Evolutionary conservation across 2,888 invertebrate genomes (phyloP).

Genomic region (Beris chalybata): DNA sequence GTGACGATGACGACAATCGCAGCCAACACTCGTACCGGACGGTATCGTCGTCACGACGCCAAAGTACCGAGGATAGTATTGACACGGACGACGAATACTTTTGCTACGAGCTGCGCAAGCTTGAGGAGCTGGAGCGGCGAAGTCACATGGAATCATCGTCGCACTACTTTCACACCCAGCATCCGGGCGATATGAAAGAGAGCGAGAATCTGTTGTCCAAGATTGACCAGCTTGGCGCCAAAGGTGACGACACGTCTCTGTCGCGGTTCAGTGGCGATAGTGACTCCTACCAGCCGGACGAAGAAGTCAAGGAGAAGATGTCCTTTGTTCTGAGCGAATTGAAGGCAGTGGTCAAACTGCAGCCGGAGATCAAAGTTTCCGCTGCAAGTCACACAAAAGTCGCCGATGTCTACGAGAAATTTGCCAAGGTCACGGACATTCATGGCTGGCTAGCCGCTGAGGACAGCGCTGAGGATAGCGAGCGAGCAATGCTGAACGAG

Average conservation of each 20-base stretch:
- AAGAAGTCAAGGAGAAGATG: constrained; percentile 77
- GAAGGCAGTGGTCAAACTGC: constrained; percentile 65
- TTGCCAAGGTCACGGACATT: constrained; percentile 49
- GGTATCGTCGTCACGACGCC: constrained; percentile 82
- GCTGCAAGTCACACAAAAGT: constrained; percentile 39
- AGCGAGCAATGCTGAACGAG: constrained; percentile 41
- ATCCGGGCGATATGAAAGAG: constrained; percentile 25
- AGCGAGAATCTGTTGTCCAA: constrained; percentile 48
- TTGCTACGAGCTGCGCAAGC: constrained; percentile 81
- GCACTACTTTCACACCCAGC: constrained; percentile 16
- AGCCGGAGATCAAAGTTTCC: constrained; percentile 49
- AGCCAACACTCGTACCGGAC: constrained; percentile 88
- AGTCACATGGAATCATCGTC: constrained; percentile 63
- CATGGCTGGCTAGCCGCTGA: constrained; percentile 50
- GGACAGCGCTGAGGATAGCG: constrained; percentile 38
- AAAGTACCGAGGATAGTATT: constrained; percentile 90
- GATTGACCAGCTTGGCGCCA: constrained; percentile 62
- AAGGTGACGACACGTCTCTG: constrained; percentile 58
- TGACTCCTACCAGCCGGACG: constrained; percentile 64
- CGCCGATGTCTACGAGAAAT: constrained; percentile 45
- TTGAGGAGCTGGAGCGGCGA: constrained; percentile 83
- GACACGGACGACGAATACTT: constrained; percentile 95
- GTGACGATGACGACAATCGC: constrained; percentile 80
- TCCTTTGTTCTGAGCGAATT: constrained; percentile 76
- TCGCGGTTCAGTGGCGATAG: constrained; percentile 47